Conservation (phyloP, 2,888 invertebrate genomes). For the Thyatira batis region DNA sequence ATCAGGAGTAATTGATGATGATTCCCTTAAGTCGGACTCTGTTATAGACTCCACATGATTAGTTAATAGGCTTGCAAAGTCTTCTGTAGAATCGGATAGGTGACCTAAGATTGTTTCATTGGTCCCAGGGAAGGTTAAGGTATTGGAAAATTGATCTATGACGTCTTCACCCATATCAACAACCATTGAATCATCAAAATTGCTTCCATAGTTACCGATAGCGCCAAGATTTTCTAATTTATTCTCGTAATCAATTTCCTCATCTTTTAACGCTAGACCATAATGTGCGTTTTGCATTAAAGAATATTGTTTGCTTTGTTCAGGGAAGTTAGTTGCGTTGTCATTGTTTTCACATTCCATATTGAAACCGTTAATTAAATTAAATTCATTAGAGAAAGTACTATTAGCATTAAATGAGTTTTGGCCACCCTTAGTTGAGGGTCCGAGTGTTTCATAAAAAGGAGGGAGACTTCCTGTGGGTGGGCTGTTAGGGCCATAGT, state of each 20-base stretch:
- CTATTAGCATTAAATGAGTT: constrained; percentile 87
- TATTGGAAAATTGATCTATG: constrained; percentile 92
- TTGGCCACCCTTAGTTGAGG: constrained; percentile 87
- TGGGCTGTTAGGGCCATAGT: constrained; percentile 93
- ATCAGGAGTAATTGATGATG: constrained; percentile 87
- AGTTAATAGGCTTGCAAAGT: constrained; percentile 88
- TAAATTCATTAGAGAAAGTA: constrained; percentile 85
- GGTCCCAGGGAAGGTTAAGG: constrained; percentile 89
- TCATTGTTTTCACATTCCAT: constrained; percentile 91
- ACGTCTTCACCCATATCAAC: constrained; percentile 90
- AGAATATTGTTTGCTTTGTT: constrained; percentile 88
- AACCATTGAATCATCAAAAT: constrained; percentile 92
- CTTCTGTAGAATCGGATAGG: constrained; percentile 90
- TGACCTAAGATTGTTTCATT: constrained; percentile 91
- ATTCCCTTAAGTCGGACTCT: constrained; percentile 86
- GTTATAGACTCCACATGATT: constrained; percentile 86
- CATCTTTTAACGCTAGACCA: constrained; percentile 90
- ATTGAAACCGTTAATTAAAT: constrained; percentile 86
- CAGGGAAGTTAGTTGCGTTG: constrained; percentile 70
- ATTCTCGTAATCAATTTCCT: constrained; percentile 89
- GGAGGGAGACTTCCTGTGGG: constrained; percentile 94
- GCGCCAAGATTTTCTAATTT: constrained; percentile 88
- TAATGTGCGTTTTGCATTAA: constrained; percentile 92
- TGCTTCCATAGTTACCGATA: constrained; percentile 82
- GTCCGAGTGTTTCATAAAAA: constrained; percentile 90